Base-by-base conservation (phyloP, 1,140 invertebrate genomes). In the Euborellia annulipes region DNA sequence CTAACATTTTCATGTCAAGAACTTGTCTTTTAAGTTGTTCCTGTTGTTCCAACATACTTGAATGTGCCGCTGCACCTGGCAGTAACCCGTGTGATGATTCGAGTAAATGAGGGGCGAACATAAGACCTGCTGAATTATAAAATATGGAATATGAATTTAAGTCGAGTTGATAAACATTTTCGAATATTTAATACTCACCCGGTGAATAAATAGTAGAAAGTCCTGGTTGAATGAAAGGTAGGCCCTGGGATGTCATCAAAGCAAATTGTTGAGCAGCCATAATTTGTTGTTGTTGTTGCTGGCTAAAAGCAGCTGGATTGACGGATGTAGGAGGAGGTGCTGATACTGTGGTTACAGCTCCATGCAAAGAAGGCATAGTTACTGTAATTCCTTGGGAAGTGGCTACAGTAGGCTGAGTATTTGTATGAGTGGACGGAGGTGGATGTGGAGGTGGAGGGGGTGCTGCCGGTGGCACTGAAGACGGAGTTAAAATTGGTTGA, bases 381-480 rank as follows among this genome's bases (percentile, higher is more conserved):
- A 27, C 23, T 6, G 23, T 27, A 11, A 27, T 4, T 27, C 23
- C 23, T 11, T 27, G 23, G 4, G 11, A 9, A 17, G 36, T 7
- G 6, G 36, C 6, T 37, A 37, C 36, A 4, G 7, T 13, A 21
- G 34, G 18, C 36, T 14, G 17, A 20, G 27, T 30, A 16, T 21
- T 14, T 27, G 19, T 22, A 17, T 17, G n/a, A 13, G 34, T 19
- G 19, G 20, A 34, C 22, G 54, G 52, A 39, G 54, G 54, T 1
- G 51, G 46, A 7, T 52, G 50, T 7, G 46, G 42, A 65, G 46
- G 38, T 65, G 63, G 0, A 58, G 48, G 17, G 63, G 46, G 40
- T 63, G 62, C 9, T 64, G 61, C 43, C 61, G 61, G 16, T 59
- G 60, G 7, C 58, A 18, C 3, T 63, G 61, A n/a, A 41, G 41